Evolutionary conservation across 2,113 vertebrate genomes (phyloP), one percentile per base, ranked within the genome.

Genomic region (Percina caprodes): DNA sequence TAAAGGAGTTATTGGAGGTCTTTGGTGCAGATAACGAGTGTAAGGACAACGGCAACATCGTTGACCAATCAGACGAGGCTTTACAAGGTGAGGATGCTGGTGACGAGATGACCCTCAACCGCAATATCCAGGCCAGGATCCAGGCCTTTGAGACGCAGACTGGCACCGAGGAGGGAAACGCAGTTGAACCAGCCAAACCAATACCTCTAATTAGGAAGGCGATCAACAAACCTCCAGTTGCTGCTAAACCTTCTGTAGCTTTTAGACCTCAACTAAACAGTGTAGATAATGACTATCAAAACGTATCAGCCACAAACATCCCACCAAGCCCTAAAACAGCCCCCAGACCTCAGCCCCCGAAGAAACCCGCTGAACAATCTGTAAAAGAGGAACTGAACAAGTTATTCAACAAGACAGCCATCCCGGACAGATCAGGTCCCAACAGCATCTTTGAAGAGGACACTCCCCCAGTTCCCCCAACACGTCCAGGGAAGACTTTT

Each of bases 121-220:
- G 95, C 74, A 96, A 93, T 79, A 93, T 99, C 86, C 92, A 93
- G 83, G 95, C 96, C 81, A 95, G 93, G 76, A 98, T 99, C 91
- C 96, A 97, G 95, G 96, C 95, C 52, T 98, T 98, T 74, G 98
- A 99, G 92, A 94, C 87, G 77, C 97, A 98, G 91, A 69, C 77
- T 26, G 83, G 15, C 68, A 14, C 46, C 1, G 94, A 96, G 72
- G 94, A 85, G 42, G 70, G 33, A 59, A 61, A 70, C 46, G 90
- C 66, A 54, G 54, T 21, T 0, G 94, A 93, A 74, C 84, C 86
- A 54, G 79, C 74, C 62, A 95, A 91, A 91, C 96, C 95, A 54
- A 94, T 96, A 72, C 92, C 96, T 45, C 89, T 67, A 8, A 95
- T 96, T 42, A 96, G 97, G 65, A 96, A 94, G 2, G 69, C 94